Evolutionary conservation across 2,113 vertebrate species (phyloP), one percentile per base, ranked within the genome.

Genomic region (Gadus macrocephalus): DNA sequence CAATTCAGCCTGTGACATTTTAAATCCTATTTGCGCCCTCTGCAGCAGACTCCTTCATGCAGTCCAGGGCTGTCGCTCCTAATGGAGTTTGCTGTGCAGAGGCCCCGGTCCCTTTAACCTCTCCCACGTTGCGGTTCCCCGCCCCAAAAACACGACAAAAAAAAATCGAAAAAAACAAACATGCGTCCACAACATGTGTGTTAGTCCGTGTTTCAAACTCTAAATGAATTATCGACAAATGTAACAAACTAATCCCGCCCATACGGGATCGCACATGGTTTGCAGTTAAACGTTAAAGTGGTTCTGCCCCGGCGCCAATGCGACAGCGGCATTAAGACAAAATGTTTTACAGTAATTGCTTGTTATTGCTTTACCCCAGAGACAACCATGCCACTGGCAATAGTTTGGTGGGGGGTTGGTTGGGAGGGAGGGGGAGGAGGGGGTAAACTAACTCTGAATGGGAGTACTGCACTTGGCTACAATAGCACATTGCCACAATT

Each of bases 11-110:
- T 87, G 84, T 88, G 88, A 89, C 87, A 80, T 89, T 78, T 73
- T 75, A 92, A 92, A 92, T 92, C 91, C 90, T 84, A 88, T 91
- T 91, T 88, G 78, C 80, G 69, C 78, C 72, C 77, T 17, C 35
- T 77, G 78, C 76, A 68, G 83, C 80, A 78, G 70, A 74, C 69
- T 78, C 86, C 80, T 87, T 90, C 72, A 79, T 86, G 82, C 82
- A 84, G 80, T 86, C 87, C 90, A 91, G 89, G 89, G 87, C 88
- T 25, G 72, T 53, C 72, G 76, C 83, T 49, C 74, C 76, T 80
- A 78, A 88, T 83, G 66, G 58, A 77, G 75, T 78, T 78, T 83
- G 84, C 81, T 81, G 64, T 66, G 77, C 75, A 78, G 73, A 73
- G 71, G 53, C 70, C 73, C 74, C 67, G 75, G 25, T 63, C 67